Base-by-base conservation (phyloP, 1,140 invertebrate species). In the Aphelenchoides besseyi region DNA sequence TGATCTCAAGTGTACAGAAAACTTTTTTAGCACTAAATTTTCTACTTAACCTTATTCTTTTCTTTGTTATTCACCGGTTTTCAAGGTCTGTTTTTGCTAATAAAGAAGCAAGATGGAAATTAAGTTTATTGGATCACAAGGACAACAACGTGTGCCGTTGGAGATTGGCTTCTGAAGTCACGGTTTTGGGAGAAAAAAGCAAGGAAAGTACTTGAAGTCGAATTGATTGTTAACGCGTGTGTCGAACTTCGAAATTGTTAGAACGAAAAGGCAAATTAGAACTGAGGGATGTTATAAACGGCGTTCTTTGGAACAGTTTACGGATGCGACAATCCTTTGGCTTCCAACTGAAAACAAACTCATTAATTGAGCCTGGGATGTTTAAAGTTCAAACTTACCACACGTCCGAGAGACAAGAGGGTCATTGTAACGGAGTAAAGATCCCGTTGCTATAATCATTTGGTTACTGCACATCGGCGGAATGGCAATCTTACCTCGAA, bases 401-500 rank as follows among this genome's bases (percentile, higher is more conserved):
- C 95, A 87, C 95, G 89, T 33, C 93, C 95, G 23, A 98, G 88
- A 2, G 95, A 93, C 83, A 95, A 92, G 63, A 97, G 86, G 85
- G 93, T 95, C 80, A 94, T 92, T 55, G 95, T 91, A 35, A 97
- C 95, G 35, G 93, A 92, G 85, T 94, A 93, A 30, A 97, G 88
- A 85, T 97, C 97, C 86, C 95, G 92, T 82, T 90, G 87, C 85
- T 97, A 94, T 92, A 93, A 96, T 1, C n/a, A 48, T n/a, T n/a
- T n/a, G n/a, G n/a, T n/a, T n/a, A n/a, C n/a, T n/a, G n/a, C n/a
- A n/a, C n/a, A n/a, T n/a, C n/a, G n/a, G n/a, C n/a, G n/a, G n/a
- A n/a, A n/a, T n/a, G n/a, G n/a, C n/a, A n/a, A n/a, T n/a, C n/a
- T n/a, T n/a, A n/a, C n/a, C n/a, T 97, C 94, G 1, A 71, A 82